A percentile compares a stretch with the other conserved stretches of the same genome.
Conservation (phyloP, 2,797 vertebrate genomes). For the Darevskia nairensis region DNA sequence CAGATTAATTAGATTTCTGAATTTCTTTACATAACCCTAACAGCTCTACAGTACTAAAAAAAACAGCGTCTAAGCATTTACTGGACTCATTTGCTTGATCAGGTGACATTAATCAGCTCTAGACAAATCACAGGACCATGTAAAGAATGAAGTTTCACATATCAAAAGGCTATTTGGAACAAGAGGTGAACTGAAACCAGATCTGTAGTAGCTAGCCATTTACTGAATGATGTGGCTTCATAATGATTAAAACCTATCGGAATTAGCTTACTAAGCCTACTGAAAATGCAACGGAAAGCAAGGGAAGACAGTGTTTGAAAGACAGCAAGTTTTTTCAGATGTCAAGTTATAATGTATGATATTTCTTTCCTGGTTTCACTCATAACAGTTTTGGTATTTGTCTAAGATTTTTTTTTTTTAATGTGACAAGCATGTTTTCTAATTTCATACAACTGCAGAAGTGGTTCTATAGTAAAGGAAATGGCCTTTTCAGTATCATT, state of each 20-base stretch:
- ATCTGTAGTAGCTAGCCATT: not conserved
- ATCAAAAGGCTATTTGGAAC: not conserved
- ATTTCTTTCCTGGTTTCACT: not conserved
- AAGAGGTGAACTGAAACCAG: not conserved
- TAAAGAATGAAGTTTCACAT: not conserved
- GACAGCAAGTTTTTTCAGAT: not conserved
- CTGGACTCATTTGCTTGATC: not conserved
- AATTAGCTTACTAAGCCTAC: not conserved
- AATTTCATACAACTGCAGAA: too few relatives aligned
- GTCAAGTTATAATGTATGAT: not conserved
- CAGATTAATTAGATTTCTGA: not conserved
- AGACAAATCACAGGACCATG: conserved; percentile 3
- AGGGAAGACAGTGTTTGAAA: not conserved
- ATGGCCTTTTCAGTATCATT: too few relatives aligned
- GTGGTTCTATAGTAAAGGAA: too few relatives aligned
- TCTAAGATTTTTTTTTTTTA: too few relatives aligned
- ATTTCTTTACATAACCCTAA: not conserved
- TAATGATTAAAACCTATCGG: not conserved
- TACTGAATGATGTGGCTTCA: not conserved
- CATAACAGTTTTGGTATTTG: too few relatives aligned
- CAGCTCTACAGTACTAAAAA: not conserved
- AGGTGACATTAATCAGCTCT: conserved; percentile 10
- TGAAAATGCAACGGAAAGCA: not conserved
- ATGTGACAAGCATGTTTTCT: too few relatives aligned
- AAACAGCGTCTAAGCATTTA: not conserved